Conservation (phyloP, 2,113 vertebrate species). For the Phalacrocorax carbo region DNA sequence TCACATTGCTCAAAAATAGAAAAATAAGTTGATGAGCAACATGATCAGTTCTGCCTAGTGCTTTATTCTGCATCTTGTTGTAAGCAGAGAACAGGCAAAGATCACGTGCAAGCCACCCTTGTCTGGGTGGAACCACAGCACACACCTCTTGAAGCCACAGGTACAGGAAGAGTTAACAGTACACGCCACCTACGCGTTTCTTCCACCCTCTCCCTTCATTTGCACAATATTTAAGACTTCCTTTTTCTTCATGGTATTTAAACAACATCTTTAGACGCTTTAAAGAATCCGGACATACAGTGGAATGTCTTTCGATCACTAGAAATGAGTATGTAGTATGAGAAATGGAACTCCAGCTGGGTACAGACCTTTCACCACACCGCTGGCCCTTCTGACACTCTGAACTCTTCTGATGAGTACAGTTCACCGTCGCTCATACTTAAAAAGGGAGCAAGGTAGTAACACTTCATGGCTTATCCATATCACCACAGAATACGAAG, state of each 20-base stretch:
- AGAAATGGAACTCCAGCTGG: neutral
- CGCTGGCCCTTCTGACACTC: neutral
- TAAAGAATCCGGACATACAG: neutral
- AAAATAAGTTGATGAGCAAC: neutral
- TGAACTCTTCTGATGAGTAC: neutral
- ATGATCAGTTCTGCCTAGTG: neutral
- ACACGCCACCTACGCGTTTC: fast-evolving
- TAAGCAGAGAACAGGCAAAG: neutral
- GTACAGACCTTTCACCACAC: neutral
- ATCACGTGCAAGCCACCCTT: fast-evolving
- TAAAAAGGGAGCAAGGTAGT: neutral
- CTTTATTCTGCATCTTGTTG: neutral
- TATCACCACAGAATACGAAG: fast-evolving
- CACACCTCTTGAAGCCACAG: neutral
- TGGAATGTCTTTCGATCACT: neutral
- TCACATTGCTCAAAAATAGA: neutral
- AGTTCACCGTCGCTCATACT: fast-evolving
- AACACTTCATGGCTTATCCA: neutral
- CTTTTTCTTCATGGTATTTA: neutral
- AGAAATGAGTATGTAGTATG: fast-evolving
- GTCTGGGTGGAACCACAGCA: no score
- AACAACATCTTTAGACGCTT: neutral
- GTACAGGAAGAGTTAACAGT: neutral
- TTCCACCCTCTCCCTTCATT: neutral
- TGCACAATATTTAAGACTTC: neutral